Base-by-base conservation (phyloP, 2,113 vertebrate genomes). In the Seriola rivoliana region DNA sequence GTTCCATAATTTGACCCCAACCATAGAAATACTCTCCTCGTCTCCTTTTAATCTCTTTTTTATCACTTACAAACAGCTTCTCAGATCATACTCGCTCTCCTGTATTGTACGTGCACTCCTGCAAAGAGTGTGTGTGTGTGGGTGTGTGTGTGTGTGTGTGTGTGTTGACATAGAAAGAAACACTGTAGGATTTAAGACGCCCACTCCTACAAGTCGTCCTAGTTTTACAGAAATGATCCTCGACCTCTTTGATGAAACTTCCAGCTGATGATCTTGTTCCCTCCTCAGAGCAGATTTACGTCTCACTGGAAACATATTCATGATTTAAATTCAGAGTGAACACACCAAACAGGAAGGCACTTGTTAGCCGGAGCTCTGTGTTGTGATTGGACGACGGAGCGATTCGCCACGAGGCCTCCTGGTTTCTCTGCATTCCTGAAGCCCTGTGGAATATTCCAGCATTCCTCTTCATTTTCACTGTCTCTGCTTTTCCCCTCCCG, bases 401-500 rank as follows among this genome's bases (percentile, higher is more conserved):
- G 2, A 60, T 67, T 89, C 7, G 40, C 76, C 67, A 73, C 59
- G 54, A 89, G 81, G 68, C 79, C 57, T 90, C 86, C 90, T 92
- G 85, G 88, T 88, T 92, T 6, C 76, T 89, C 91, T 72, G 62
- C 91, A 92, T 93, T 93, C 91, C 90, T 83, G 42, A 48, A 85
- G 38, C 75, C 16, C 50, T 62, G 76, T 91, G 88, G 88, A 86
- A 89, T 80, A 89, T 90, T 91, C 86, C 88, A 79, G 71, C 71
- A 71, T 90, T 90, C 82, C 75, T 63, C 17, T 34, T 82, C 55
- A 19, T 70, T 71, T 38, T 76, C 67, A 6, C 60, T 44, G n/a
- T 17, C 55, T 63, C 59, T 71, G 21, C 19, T 29, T n/a, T 40
- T 48, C 36, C 29, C 14, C 29, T 29, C 13, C 16, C 48, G 1